phyloP scores from a whole-genome alignment of 2,888 invertebrate genomes.

The Oxytorus armatus region DNA sequence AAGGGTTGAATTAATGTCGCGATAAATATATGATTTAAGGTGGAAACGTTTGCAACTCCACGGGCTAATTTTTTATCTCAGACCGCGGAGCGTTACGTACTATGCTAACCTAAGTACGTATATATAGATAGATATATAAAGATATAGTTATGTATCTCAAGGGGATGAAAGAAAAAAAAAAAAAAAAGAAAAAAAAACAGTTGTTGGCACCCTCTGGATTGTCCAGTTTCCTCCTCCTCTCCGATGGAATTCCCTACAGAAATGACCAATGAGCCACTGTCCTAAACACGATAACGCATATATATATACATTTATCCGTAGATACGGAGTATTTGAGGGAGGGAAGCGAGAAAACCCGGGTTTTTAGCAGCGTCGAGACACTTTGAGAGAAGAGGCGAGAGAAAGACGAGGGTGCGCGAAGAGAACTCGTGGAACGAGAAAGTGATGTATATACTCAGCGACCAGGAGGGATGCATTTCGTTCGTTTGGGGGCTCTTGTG shows the following conservation, averaged over 20 bases:
- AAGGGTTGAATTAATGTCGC: slow-evolving; percentile 85
- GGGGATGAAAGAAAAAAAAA: slow-evolving; percentile 1
- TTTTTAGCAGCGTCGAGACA: slow-evolving; percentile 31
- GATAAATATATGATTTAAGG: slow-evolving; percentile 85
- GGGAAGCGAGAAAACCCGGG: not conserved
- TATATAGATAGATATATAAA: slow-evolving; percentile 37
- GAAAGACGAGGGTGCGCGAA: slow-evolving; percentile 32
- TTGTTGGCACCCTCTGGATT: slow-evolving; percentile 28
- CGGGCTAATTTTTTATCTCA: slow-evolving; percentile 84
- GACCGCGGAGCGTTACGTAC: slow-evolving; percentile 73
- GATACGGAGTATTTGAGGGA: not conserved
- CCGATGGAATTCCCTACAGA: slow-evolving; percentile 7
- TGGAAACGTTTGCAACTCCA: slow-evolving; percentile 83
- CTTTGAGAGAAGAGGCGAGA: slow-evolving; percentile 13
- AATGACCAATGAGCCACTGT: slow-evolving; percentile 2
- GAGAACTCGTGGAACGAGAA: slow-evolving; percentile 11
- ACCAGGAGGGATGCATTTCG: slow-evolving; percentile 45
- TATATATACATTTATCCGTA: not conserved
- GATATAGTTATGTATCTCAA: not conserved
- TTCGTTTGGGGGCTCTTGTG: slow-evolving; percentile 60
- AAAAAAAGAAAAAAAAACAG: slow-evolving; percentile 5
- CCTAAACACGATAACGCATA: not conserved
- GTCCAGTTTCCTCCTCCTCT: not conserved
- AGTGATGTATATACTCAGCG: slow-evolving; percentile 5
- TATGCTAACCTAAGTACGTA: slow-evolving; percentile 50